Conservation (phyloP, 2,797 vertebrate genomes). For the Enoplosus armatus region DNA sequence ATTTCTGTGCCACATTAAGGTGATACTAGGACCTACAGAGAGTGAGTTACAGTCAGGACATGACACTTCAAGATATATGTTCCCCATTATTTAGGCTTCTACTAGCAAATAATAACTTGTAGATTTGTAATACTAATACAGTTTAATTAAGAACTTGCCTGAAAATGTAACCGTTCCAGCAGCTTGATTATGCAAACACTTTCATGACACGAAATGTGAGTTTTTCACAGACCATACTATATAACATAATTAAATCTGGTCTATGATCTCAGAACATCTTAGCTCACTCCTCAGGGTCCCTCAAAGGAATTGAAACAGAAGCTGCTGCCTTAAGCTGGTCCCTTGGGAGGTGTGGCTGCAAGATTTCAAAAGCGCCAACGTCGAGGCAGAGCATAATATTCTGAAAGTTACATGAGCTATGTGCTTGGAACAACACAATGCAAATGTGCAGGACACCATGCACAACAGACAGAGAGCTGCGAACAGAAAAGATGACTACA, state of each 20-base stretch:
- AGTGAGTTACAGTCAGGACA: neutral
- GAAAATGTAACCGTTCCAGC: neutral
- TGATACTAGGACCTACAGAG: neutral
- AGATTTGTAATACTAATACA: neutral
- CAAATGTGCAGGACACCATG: conserved; percentile 34
- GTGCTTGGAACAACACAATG: conserved; percentile 28
- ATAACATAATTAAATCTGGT: conserved; percentile 61
- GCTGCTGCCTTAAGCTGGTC: conserved; percentile 78
- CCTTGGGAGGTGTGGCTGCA: conserved; percentile 67
- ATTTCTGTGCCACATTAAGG: conserved; percentile 16
- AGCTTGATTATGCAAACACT: conserved; percentile 5
- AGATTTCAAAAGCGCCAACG: conserved; percentile 66
- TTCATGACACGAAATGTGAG: neutral
- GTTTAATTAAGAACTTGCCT: neutral
- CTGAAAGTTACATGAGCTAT: conserved; percentile 48
- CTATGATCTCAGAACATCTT: conserved; percentile 67
- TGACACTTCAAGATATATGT: neutral
- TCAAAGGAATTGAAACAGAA: conserved; percentile 81
- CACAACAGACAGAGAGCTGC: conserved; percentile 22
- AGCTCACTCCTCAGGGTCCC: conserved; percentile 61
- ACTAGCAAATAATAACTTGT: neutral
- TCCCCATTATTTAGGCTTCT: neutral
- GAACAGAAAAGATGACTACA: neutral
- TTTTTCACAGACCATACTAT: conserved; percentile 14
- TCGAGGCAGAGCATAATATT: conserved; percentile 60